Conservation (phyloP, 2,888 invertebrate genomes). For the Sminthurides aquaticus region DNA sequence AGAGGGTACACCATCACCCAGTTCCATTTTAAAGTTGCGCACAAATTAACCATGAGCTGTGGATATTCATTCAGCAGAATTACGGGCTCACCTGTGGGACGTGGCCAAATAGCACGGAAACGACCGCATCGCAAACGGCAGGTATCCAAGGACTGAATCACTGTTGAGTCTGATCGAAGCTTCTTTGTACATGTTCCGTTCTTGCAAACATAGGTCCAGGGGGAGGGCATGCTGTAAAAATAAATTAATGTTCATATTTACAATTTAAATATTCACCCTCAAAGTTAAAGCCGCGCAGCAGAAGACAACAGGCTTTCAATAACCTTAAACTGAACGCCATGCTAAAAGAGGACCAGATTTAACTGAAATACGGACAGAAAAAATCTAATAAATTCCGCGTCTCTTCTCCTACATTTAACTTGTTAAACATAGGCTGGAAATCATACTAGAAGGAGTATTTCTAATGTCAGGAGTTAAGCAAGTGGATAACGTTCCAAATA, state of each 20-base stretch:
- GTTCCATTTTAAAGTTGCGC: too few relatives aligned
- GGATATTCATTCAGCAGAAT: too few relatives aligned
- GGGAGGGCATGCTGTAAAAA: conserved; percentile 38
- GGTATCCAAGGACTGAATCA: conserved; percentile 51
- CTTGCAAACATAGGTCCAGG: conserved; percentile 43
- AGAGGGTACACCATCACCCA: too few relatives aligned
- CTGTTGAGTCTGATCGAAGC: conserved; percentile 41
- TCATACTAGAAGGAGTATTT: too few relatives aligned
- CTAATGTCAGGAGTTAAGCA: too few relatives aligned
- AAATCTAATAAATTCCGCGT: not conserved
- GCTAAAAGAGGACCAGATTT: not conserved
- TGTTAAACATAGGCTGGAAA: too few relatives aligned
- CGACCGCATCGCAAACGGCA: conserved; percentile 63
- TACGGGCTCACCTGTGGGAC: conserved; percentile 53
- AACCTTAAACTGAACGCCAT: too few relatives aligned
- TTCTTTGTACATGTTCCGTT: conserved; percentile 43
- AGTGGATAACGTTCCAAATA: too few relatives aligned
- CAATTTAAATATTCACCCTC: not conserved
- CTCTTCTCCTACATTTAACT: too few relatives aligned
- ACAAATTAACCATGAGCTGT: too few relatives aligned
- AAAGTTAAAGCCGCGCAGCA: not conserved
- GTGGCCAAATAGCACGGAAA: conserved; percentile 64
- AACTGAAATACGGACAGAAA: not conserved
- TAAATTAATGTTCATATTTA: not conserved
- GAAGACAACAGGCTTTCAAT: not conserved